Conservation (phyloP, 2,797 vertebrate genomes). For the Dipus sagitta region DNA sequence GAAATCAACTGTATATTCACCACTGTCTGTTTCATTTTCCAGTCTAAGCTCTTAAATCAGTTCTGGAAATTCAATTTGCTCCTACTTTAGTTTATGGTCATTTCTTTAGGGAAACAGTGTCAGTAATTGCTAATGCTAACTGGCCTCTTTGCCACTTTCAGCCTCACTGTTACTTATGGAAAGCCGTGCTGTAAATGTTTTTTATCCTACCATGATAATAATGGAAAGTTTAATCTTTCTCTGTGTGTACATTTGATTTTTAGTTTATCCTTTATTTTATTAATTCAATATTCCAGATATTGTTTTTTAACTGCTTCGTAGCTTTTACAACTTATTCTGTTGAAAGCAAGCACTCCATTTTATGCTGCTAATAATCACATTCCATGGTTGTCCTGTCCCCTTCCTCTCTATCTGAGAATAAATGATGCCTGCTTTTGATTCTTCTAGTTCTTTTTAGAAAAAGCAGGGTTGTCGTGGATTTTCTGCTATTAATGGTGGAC, state of each 20-base stretch:
- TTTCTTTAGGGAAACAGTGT: not conserved
- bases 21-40: not conserved
- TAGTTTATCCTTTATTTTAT: conserved; percentile 36
- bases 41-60: conserved; percentile 4
- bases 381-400: not conserved
- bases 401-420: not conserved
- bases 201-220: conserved; percentile 10
- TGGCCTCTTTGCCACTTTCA: too few relatives aligned
- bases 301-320: not conserved
- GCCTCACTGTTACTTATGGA: not conserved
- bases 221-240: not conserved
- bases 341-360: conserved; percentile 4
- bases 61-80: conserved; percentile 44
- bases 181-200: not conserved
- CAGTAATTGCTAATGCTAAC: not conserved
- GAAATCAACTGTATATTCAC: conserved; percentile 59
- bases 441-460: not conserved
- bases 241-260: conserved; percentile 31
- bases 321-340: conserved; percentile 12
- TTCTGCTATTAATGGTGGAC: not conserved
- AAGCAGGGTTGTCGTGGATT: not conserved
- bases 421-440: not conserved
- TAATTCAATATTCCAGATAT: not conserved
- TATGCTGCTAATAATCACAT: not conserved
- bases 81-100: not conserved